Percentiles rank a stretch among this genome's conserved stretches.
phyloP scores from a whole-genome alignment of 2,113 vertebrate genomes.

The Trichomycterus rosablanca region DNA sequence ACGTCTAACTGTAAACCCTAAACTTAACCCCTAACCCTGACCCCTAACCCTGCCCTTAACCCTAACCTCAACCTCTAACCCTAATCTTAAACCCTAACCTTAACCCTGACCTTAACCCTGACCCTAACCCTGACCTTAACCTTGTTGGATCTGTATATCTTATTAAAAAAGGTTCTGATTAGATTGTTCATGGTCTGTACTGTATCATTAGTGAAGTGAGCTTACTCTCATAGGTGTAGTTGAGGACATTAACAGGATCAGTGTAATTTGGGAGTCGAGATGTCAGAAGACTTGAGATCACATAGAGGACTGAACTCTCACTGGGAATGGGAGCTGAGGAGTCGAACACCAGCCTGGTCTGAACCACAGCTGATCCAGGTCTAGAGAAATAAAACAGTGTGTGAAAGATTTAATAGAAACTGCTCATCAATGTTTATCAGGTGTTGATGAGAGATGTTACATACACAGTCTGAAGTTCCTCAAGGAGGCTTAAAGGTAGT shows the following conservation, averaged over 20 bases:
- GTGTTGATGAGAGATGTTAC: not conserved
- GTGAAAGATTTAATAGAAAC: not conserved
- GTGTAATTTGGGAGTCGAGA: not conserved
- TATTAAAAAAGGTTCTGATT: no score
- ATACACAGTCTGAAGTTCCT: not conserved
- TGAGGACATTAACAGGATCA: constrained; percentile 8
- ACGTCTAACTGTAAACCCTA: no score
- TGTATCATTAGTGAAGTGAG: not conserved
- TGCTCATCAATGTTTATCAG: not conserved
- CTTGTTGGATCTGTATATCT: no score
- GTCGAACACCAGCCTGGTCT: constrained; percentile 10
- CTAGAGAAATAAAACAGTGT: not conserved
- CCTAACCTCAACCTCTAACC: no score
- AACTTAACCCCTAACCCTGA: no score
- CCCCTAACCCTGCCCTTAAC: no score
- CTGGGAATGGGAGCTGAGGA: constrained; percentile 17
- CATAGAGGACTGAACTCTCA: constrained; percentile 7
- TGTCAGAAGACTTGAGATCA: not conserved
- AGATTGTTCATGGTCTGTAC: no score
- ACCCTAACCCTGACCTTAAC: no score
- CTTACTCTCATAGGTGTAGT: constrained; percentile 19
- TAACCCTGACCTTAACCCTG: no score
- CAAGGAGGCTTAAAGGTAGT: not conserved
- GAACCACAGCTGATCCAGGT: constrained; percentile 19
- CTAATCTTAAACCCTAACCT: no score